Base-by-base conservation (phyloP, 2,113 vertebrate species). In the Triplophysa dalaica region DNA sequence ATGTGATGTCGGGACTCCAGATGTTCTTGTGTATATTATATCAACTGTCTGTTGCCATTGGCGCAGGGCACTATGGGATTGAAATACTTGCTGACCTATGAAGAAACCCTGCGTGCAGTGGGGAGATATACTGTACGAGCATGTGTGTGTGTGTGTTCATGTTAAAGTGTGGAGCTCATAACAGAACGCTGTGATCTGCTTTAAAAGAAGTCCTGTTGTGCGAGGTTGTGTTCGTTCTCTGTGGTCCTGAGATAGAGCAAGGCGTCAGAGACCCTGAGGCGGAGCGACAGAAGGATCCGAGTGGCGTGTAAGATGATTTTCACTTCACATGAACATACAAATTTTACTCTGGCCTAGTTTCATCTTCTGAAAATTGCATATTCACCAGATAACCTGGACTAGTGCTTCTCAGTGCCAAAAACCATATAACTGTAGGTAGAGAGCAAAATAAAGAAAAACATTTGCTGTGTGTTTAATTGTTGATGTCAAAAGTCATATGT, bases 151-250 rank as follows among this genome's bases (percentile, higher is more conserved):
- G 33, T 45, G 45, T 45, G 33, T 75, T 33, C 58, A 75, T 63
- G 72, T 22, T 75, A 75, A 75, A 48, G 72, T 63, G 16, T 48
- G 6, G 16, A 63, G 58, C 58, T 62, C 72, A 45, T 75, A 62
- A 33, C 58, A 45, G 3, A 14, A 75, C 48, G 14, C 41, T 48
- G 58, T 75, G 72, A 75, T 58, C 72, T 63, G 72, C 21, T 62
- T 75, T 75, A 63, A 75, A 75, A 63, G 72, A 75, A 19, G 41
- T 63, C 58, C 72, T 75, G 21, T 58, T 75, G 72, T 63, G 72
- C 63, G 72, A 61, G 72, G 21, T 63, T 75, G 41, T 45, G 12
- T 75, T 75, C 63, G 72, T 75, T 63, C 58, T 75, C 58, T 62
- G 41, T 48, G 72, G 56, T 63, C 41, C 16, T 63, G 72, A 62